Conservation (phyloP, 2,888 invertebrate genomes). For the Exocentrus adspersus region DNA sequence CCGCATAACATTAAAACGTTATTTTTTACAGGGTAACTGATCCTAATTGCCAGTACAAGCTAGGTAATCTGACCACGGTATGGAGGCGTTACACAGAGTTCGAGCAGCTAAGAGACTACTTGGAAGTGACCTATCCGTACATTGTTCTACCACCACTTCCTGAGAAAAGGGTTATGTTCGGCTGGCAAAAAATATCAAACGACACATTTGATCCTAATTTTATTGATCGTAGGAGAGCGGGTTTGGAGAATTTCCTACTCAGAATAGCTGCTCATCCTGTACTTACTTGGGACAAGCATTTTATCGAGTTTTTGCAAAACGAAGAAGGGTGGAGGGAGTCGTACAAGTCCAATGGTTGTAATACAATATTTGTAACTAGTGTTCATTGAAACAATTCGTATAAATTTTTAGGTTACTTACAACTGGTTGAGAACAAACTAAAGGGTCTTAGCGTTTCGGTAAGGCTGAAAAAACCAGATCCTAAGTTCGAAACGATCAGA, state of each 20-base stretch:
- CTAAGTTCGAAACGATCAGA: slow-evolving; percentile 78
- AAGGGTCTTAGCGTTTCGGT: slow-evolving; percentile 80
- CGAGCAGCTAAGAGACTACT: slow-evolving; percentile 80
- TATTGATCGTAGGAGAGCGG: slow-evolving; percentile 82
- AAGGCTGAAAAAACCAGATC: slow-evolving; percentile 77
- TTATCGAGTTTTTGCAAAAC: slow-evolving; percentile 80
- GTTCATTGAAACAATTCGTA: background rate
- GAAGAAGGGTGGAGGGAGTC: slow-evolving; percentile 83
- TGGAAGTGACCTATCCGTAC: slow-evolving; percentile 82
- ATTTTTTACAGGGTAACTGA: slow-evolving; percentile 71
- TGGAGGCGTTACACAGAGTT: slow-evolving; percentile 88
- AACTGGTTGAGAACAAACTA: slow-evolving; percentile 81
- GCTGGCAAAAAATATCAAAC: slow-evolving; percentile 80
- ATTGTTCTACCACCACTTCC: slow-evolving; percentile 84
- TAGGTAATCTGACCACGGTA: slow-evolving; percentile 73
- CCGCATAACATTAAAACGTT: background rate
- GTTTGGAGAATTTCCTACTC: slow-evolving; percentile 82
- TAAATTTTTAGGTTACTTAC: slow-evolving; percentile 70
- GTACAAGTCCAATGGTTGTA: slow-evolving; percentile 76
- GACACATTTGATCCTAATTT: slow-evolving; percentile 88
- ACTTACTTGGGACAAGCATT: slow-evolving; percentile 79
- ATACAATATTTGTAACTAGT: background rate
- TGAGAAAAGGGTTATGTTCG: slow-evolving; percentile 79
- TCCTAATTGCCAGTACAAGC: slow-evolving; percentile 68
- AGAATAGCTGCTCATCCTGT: slow-evolving; percentile 80